phyloP scores from a whole-genome alignment of 2,797 vertebrate genomes.

The Hirundo rustica region DNA sequence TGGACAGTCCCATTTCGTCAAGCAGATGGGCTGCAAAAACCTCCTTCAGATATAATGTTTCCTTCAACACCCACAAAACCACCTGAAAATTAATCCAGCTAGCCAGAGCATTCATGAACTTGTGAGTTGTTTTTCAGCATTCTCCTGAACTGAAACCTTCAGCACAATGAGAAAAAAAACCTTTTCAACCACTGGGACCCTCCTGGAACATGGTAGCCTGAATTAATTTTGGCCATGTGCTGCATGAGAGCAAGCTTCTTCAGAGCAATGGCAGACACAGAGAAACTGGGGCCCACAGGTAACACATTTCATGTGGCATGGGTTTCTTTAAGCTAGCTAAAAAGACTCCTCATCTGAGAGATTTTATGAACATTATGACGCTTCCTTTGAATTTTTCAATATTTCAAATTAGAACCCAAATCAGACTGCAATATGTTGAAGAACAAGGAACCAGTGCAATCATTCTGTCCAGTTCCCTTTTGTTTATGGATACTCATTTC shows the following conservation, averaged over 20 bases:
- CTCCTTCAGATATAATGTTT: not conserved
- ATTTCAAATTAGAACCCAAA: not conserved
- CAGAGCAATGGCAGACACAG: not conserved
- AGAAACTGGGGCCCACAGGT: not conserved
- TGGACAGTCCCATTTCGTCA: not conserved
- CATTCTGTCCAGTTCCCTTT: not conserved
- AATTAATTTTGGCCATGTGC: fast-evolving
- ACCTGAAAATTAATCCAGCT: not conserved
- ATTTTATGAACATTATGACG: not conserved
- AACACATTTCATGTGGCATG: not conserved
- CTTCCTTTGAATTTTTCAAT: not conserved
- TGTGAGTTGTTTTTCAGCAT: not conserved
- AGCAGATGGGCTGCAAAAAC: not conserved
- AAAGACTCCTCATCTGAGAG: not conserved
- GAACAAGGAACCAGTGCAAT: not conserved
- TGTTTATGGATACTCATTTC: not conserved
- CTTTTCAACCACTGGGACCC: not conserved
- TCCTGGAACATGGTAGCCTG: not conserved
- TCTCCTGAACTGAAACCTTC: not conserved
- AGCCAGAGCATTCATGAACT: not conserved
- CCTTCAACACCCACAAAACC: not conserved
- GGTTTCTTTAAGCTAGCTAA: not conserved
- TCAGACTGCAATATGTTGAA: not conserved
- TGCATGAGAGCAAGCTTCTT: not conserved
- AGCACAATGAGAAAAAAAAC: not conserved